Base-by-base conservation (phyloP, 2,888 invertebrate species). In the Erebia aethiops region DNA sequence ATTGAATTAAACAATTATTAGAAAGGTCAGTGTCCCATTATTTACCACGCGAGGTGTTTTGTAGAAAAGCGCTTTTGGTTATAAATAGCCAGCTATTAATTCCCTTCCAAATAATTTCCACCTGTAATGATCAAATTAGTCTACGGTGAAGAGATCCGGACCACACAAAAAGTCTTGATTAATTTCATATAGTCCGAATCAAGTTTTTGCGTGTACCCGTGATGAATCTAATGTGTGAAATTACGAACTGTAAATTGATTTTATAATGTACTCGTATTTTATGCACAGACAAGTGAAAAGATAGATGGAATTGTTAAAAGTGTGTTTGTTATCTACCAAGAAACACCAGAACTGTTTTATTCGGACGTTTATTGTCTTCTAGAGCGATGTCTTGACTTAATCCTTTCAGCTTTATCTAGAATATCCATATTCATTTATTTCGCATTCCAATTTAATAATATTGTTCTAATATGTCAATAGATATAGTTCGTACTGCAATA, bases 101-200 rank as follows among this genome's bases (percentile, higher is more conserved):
- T 61, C 43, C 18, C 18, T 62, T 14, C 21, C 49, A 18, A 62
- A 46, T 62, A 21, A 62, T 62, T 62, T 62, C 49, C 18, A 49
- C 46, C 14, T 61, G 46, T 14, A 46, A 49, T 49, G 18, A 62
- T 8, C 21, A 21, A 62, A 62, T 49, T 49, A 62, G 46, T 14
- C 9, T 49, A 49, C 62, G 21, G 16, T 43, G 41, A 64, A 64
- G 54, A 64, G 54, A 41, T 41, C 49, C 56, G 21, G 21, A 62
- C 18, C 43, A 49, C 18, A 35, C 56, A 66, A 66, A 66, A 66
- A 56, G 13, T n/a, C 41, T 56, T 21, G 18, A 66, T 66, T 66
- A 56, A 66, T 56, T 14, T 21, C 16, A 43, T 21, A 11, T 18
- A 43, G 41, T 43, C 35, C n/a, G 54, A 56, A 56, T 16, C 43